phyloP scores from a whole-genome alignment of 2,113 vertebrate genomes.

The Sporophila hypoxantha region DNA sequence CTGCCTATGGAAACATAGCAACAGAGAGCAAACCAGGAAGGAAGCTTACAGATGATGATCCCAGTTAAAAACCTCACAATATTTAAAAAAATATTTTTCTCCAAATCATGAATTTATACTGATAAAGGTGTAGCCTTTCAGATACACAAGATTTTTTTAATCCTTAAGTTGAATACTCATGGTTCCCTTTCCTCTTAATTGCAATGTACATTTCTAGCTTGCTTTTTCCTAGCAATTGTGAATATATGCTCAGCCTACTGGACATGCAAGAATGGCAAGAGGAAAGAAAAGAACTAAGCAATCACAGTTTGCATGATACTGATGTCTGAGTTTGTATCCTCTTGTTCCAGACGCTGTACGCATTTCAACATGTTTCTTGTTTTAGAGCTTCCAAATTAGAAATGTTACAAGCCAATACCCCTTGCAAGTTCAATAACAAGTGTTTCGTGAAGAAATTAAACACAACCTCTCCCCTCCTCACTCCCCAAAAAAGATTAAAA shows the following conservation, averaged over 20 bases:
- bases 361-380: not conserved
- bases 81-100: not conserved
- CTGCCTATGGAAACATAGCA: not conserved
- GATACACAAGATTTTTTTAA: not conserved
- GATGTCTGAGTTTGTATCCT: not conserved
- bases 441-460: not conserved
- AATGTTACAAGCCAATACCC: not conserved
- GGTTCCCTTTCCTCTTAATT: not conserved
- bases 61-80: not conserved
- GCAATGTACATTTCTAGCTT: not conserved
- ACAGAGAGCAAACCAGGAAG: not conserved
- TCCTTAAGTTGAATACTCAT: not conserved
- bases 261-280: not conserved
- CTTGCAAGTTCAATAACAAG: not conserved
- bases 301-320: not conserved
- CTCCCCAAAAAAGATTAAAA: accelerated
- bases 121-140: not conserved
- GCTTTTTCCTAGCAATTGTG: not conserved
- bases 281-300: not conserved
- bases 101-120: not conserved
- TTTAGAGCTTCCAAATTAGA: not conserved
- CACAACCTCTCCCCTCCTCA: not conserved
- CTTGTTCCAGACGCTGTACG: not conserved
- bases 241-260: not conserved
- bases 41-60: not conserved